Evolutionary conservation across 2,888 invertebrate species (phyloP).

Genomic region (Cyclophora punctaria): DNA sequence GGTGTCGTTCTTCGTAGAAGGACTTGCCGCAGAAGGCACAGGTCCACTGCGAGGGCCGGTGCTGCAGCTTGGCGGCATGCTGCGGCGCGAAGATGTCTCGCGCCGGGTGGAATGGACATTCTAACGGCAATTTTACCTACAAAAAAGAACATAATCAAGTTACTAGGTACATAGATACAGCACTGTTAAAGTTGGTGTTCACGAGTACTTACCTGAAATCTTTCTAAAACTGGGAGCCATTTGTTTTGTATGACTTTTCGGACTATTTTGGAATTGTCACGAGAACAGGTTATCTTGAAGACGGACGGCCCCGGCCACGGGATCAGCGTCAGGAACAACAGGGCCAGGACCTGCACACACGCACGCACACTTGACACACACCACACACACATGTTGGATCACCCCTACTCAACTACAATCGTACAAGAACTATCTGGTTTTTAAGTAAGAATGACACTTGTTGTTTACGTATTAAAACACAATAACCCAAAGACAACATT

Average conservation of each 20-base stretch:
- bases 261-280: conserved; percentile 91
- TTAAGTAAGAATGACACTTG: too few species aligned
- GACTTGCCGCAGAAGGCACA: conserved; percentile 94
- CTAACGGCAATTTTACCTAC: conserved; percentile 85
- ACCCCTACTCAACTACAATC: too few species aligned
- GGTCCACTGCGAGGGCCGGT: conserved; percentile 91
- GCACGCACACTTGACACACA: too few species aligned
- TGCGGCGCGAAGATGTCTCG: conserved; percentile 92
- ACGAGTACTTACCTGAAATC: conserved; percentile 78
- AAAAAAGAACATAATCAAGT: background rate
- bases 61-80: conserved; percentile 88
- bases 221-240: conserved; percentile 92
- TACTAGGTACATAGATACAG: background rate
- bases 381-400: too few species aligned
- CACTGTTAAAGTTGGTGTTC: background rate
- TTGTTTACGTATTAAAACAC: too few species aligned
- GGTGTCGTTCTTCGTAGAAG: conserved; percentile 90
- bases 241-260: conserved; percentile 91
- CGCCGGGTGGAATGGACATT: conserved; percentile 92
- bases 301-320: conserved; percentile 92
- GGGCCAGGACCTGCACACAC: conserved; percentile 80
- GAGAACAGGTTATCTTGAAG: conserved; percentile 89
- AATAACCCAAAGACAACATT: too few species aligned
- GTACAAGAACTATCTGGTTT: too few species aligned
- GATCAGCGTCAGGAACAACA: conserved; percentile 87